Evolutionary conservation across 2,113 vertebrate genomes (phyloP), one percentile per base, ranked within the genome.

Genomic region (Labeo rohita): DNA sequence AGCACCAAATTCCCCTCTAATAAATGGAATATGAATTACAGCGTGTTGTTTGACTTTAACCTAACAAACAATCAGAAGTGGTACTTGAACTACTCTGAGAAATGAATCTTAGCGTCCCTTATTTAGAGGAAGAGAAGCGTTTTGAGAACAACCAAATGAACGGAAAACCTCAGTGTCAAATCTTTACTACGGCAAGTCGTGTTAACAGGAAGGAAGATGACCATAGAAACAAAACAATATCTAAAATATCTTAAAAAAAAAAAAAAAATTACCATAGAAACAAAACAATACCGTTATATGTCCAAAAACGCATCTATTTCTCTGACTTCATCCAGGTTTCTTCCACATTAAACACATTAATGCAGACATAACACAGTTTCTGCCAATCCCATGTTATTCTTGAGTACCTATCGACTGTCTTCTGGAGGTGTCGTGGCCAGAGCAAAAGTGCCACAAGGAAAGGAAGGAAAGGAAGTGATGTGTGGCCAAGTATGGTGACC

Each of bases 11-110:
- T 72, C 8, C 18, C 18, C 9, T 21, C 18, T 43, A 47, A 47
- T 47, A 47, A 73, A 11, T 47, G 39, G 1, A 47, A 73, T n/a
- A 6, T 47, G 43, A 73, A 73, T 73, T 18, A 45, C 4, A 73
- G 68, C 16, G 0, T 45, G 3, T 72, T 10, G 9, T 72, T 72
- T 72, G 36, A 72, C 18, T 45, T 45, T 39, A 21, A n/a, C 9
- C 70, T 73, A 73, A 45, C 39, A 73, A 73, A n/a, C 70, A 73
- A 45, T 45, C 18, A 45, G 11, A 73, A 11, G 70, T 73, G 70
- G 18, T 2, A 73, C 16, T 73, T 45, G 68, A 21, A 18, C 36
- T 45, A 5, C 8, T 72, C 50, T 15, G 52, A 54, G 52, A 54
- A 54, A 54, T 18, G 43, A 73, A 73, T 72, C 39, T 36, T 18